Conservation (phyloP, 2,888 invertebrate species). For the Pedicia rivosa region DNA sequence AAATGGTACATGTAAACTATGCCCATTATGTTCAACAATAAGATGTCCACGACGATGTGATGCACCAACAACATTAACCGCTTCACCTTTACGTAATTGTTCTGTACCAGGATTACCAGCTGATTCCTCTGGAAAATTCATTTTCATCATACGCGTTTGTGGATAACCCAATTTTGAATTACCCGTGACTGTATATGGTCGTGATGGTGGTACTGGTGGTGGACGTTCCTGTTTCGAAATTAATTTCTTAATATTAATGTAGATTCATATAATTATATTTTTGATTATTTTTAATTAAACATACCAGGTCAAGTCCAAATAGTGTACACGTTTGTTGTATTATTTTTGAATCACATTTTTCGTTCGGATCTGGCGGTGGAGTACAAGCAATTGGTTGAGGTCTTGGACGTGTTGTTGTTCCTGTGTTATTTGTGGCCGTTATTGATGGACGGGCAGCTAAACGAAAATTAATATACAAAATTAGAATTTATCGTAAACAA, state of each 20-base stretch:
- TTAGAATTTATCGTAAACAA: not conserved
- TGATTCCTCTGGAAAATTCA: constrained; percentile 58
- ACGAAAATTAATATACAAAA: constrained; percentile 1
- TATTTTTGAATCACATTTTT: constrained; percentile 75
- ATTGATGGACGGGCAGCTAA: constrained; percentile 1
- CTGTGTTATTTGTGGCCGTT: constrained; percentile 18
- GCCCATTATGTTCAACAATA: constrained; percentile 64
- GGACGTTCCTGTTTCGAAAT: constrained; percentile 53
- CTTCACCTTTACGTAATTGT: constrained; percentile 63
- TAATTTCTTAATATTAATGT: constrained; percentile 5
- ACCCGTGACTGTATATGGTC: constrained; percentile 79
- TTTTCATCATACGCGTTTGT: constrained; percentile 80
- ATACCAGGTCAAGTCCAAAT: constrained; percentile 75
- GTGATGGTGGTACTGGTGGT: constrained; percentile 79
- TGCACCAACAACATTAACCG: constrained; percentile 76
- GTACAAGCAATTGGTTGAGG: constrained; percentile 85
- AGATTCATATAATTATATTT: not conserved
- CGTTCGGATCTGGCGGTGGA: constrained; percentile 68
- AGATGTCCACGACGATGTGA: constrained; percentile 75
- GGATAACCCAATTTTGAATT: constrained; percentile 87
- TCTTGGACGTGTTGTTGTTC: constrained; percentile 50
- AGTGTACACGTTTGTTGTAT: constrained; percentile 82
- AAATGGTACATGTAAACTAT: constrained; percentile 63
- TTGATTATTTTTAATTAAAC: constrained; percentile 14
- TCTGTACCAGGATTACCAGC: constrained; percentile 21